Percentiles rank a stretch among this genome's conserved stretches.
Evolutionary conservation across 2,113 vertebrate genomes (phyloP).

Genomic region (Microcebus murinus): DNA sequence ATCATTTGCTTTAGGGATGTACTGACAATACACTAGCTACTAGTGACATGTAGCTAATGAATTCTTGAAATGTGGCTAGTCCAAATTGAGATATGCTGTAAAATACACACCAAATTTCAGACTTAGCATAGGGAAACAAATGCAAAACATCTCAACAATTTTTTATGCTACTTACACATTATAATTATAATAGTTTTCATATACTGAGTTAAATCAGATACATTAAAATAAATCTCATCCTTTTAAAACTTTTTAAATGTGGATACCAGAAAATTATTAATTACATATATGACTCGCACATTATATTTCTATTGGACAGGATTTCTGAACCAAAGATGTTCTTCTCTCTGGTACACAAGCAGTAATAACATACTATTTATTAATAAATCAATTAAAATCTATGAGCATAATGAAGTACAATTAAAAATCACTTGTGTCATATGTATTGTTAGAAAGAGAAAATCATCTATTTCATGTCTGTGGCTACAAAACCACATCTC

Average conservation of each 20-base stretch:
- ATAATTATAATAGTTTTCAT: neutral
- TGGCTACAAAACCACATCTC: neutral
- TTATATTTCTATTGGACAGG: neutral
- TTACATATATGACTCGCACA: neutral
- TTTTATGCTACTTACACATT: neutral
- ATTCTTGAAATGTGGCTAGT: neutral
- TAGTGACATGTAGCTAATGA: neutral
- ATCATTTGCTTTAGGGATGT: neutral
- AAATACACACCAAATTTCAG: neutral
- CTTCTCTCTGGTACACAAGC: neutral
- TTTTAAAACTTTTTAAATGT: neutral
- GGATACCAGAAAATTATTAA: constrained; percentile 1
- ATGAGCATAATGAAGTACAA: neutral
- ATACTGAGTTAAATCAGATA: neutral
- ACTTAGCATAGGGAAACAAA: neutral
- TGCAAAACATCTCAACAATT: neutral
- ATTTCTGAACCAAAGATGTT: constrained; percentile 19
- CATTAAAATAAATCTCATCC: neutral
- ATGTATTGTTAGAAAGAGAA: constrained; percentile 14
- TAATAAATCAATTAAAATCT: constrained; percentile 38
- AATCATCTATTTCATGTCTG: neutral
- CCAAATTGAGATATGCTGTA: neutral
- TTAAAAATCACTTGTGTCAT: neutral
- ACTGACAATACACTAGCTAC: neutral
- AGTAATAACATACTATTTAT: constrained; percentile 9